Evolutionary conservation across 2,113 vertebrate species (phyloP).

Genomic region (Crotalus helleri): DNA sequence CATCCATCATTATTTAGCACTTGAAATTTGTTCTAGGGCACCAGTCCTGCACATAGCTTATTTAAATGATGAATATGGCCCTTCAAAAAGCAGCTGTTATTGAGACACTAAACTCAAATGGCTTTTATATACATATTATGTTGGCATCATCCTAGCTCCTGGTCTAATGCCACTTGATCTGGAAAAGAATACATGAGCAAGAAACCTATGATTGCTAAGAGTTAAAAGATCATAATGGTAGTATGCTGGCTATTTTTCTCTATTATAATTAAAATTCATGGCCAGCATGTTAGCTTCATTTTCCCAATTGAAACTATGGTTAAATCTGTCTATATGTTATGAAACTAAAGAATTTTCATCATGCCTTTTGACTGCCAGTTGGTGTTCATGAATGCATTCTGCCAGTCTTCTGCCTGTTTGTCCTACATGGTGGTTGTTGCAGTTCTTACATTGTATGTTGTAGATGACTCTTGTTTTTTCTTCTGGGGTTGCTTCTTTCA

Average conservation of each 20-base stretch:
- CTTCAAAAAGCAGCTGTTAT: neutral
- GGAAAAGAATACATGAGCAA: neutral
- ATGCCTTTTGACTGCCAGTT: no score
- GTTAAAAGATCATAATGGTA: neutral
- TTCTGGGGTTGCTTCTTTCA: no score
- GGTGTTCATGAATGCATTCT: no score
- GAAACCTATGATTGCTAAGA: neutral
- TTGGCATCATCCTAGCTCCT: neutral
- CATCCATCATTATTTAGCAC: neutral
- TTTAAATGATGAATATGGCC: neutral
- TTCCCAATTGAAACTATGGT: no score
- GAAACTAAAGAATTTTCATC: no score
- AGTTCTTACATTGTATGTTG: no score
- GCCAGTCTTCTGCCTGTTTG: no score
- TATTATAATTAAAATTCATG: neutral
- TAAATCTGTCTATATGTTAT: no score
- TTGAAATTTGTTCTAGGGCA: neutral
- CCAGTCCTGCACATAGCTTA: neutral
- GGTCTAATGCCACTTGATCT: neutral
- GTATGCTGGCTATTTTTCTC: neutral
- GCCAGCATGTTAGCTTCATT: neutral
- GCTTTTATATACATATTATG: neutral
- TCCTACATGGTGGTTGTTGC: no score
- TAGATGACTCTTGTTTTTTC: no score
- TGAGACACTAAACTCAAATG: neutral